Evolutionary conservation across 1,140 invertebrate species (phyloP), one percentile per base, ranked within the genome.

Genomic region (Drosophila equinoxialis): DNA sequence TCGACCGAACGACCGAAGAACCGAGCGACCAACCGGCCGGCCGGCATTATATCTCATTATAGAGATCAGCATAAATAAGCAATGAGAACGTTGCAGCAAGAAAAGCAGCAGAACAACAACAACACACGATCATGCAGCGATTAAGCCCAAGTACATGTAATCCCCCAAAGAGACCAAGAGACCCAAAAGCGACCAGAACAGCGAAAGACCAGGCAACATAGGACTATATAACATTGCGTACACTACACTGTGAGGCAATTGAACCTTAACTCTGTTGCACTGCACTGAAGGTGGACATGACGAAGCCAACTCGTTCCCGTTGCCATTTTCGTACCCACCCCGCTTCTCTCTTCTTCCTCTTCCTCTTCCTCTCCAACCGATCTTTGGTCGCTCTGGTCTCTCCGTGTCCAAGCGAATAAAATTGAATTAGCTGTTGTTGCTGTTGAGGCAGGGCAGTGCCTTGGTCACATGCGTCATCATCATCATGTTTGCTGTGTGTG

Each of bases 1-100:
- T 71, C 68, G 10, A 48, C 1, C 45, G 45, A 48, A 7, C 42
- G 42, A 48, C 66, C 37, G 23, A 2, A 23, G 23, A 23, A 23
- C 23, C 23, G 42, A 48, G 6, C 42, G 42, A 48, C 66, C 37
- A 65, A 69, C 79, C 82, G 74, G 70, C 81, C 84, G 83, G 83
- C 84, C 84, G 84, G 87, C 86, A 87, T 87, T 83, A 87, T 90
- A 90, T 90, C 87, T 90, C 82, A 90, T 87, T 90, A 87, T 73
- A 83, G 76, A 87, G 86, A 90, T 90, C 86, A 90, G 79, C 83
- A 90, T 90, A 90, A 90, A 90, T 86, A 90, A 89, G 84, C 80
- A 79, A 70, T 68, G 82, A 81, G 84, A 79, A 79, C 68, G 83
- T 66, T 71, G 79, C 79, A 73, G 64, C 78, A 62, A 69, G 57